These are phyloP conservation scores for Lucinisca nassula DNA, from an alignment of 2,888 invertebrate species.

Conservation along the genomic window DNA sequence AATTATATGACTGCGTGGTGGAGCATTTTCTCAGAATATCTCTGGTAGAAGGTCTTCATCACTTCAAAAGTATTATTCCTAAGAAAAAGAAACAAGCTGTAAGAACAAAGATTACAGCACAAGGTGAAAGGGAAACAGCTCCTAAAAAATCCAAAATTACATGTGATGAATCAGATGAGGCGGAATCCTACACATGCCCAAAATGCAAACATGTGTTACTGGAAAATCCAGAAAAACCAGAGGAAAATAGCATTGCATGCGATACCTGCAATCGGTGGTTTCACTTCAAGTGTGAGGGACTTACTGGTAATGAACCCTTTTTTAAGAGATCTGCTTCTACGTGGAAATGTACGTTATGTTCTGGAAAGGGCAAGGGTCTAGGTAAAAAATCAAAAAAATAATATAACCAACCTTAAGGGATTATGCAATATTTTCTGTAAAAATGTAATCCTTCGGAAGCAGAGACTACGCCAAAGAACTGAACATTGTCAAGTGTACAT, in stretches of 20 bases:
- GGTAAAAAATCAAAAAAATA: not conserved
- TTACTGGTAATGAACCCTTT: not conserved
- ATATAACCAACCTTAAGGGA: no score
- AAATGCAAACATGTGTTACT: not conserved
- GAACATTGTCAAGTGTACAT: no score
- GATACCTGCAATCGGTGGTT: not conserved
- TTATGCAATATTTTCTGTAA: no score
- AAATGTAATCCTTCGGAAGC: no score
- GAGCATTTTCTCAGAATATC: not conserved
- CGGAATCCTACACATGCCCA: not conserved
- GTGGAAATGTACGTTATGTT: not conserved
- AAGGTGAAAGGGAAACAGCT: not conserved
- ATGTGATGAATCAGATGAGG: not conserved
- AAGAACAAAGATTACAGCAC: not conserved
- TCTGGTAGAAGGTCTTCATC: not conserved
- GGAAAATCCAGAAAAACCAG: not conserved
- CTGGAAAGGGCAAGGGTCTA: not conserved
- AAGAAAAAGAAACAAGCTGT: not conserved
- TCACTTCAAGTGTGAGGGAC: not conserved
- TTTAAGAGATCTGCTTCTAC: not conserved
- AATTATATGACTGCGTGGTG: not conserved
- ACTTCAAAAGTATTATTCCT: not conserved
- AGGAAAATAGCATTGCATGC: not conserved
- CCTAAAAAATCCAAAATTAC: not conserved
- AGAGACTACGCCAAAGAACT: no score